These are phyloP conservation scores for Hydropotes inermis DNA, from an alignment of 2,113 vertebrate species.

Conservation along the genomic window DNA sequence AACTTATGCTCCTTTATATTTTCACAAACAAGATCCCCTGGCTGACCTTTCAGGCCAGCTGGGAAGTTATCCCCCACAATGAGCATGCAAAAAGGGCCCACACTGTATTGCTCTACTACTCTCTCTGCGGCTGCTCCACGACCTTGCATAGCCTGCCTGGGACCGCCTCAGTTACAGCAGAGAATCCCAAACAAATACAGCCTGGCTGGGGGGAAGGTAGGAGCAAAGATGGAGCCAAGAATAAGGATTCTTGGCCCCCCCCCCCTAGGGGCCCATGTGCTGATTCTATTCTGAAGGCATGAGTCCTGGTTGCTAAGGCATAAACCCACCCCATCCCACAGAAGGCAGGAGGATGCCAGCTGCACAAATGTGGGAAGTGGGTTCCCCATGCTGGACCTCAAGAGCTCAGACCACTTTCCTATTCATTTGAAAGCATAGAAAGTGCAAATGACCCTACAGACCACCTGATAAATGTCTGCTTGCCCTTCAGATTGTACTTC, in stretches of 20 bases:
- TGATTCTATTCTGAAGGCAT: not conserved
- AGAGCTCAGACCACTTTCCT: not conserved
- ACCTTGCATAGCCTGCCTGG: not conserved
- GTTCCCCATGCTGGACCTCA: not conserved
- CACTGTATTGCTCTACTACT: not conserved
- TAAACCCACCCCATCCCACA: not conserved
- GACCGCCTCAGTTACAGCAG: not conserved
- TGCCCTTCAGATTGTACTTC: not conserved
- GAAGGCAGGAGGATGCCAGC: not conserved
- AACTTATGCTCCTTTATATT: not conserved
- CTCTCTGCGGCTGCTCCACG: not conserved
- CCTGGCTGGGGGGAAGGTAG: not conserved
- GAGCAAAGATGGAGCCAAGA: not conserved
- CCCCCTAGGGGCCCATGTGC: not conserved
- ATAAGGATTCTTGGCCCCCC: no score
- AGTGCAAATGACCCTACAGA: not conserved
- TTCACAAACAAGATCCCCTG: constrained; percentile 16
- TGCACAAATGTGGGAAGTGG: not conserved
- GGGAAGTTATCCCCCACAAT: constrained; percentile 4
- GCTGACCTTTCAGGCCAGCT: constrained; percentile 60
- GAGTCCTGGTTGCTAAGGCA: not conserved
- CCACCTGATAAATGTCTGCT: not conserved
- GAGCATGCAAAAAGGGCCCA: not conserved
- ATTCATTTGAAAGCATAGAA: not conserved
- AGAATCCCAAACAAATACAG: not conserved